Evolutionary conservation across 2,797 vertebrate species (phyloP), one percentile per base, ranked within the genome.

Genomic region (Thripadectes ignobilis): DNA sequence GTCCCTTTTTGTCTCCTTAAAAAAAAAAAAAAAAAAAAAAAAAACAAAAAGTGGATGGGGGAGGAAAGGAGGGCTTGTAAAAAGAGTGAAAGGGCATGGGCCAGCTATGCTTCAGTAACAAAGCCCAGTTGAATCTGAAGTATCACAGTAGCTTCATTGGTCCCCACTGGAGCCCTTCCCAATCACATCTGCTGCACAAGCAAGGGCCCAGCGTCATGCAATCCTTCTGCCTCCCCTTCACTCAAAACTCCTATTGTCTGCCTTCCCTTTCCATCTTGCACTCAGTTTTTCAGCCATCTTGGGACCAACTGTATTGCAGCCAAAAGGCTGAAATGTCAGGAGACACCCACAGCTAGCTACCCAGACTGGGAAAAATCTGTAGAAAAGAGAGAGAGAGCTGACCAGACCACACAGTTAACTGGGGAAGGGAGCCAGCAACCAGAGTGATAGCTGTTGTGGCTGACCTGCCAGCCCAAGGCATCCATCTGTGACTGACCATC

Each of bases 401-500:
- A 89, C 84, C 72, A 88, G 88, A 81, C 88, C 84, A 83, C 91
- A 91, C 63, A 89, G 86, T 83, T 65, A 83, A 83, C 63, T 46
- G 78, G 14, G 65, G 54, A 93, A 91, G 26, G 20, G 48, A 96
- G 94, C 92, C 93, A 95, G 83, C 3, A 81, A 81, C 83, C 94
- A 80, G 57, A 93, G 84, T 0, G 0, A 83, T 93, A 80, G 88
- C 86, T 92, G 48, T 82, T 92, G 92, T 59, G 84, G 75, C 78
- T 95, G 94, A 96, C 93, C 90, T 92, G 88, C 92, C 86, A 95
- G 88, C 84, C 86, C 88, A 80, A 92, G 91, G 88, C 91, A 92
- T 95, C 84, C 95, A 88, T 96, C 95, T 96, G 92, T 96, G 94
- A 96, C 92, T 95, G 91, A 93, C 95, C 94, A 96, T 95, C 94